Conservation (phyloP, 2,888 invertebrate species). For the Andricus curvator region DNA sequence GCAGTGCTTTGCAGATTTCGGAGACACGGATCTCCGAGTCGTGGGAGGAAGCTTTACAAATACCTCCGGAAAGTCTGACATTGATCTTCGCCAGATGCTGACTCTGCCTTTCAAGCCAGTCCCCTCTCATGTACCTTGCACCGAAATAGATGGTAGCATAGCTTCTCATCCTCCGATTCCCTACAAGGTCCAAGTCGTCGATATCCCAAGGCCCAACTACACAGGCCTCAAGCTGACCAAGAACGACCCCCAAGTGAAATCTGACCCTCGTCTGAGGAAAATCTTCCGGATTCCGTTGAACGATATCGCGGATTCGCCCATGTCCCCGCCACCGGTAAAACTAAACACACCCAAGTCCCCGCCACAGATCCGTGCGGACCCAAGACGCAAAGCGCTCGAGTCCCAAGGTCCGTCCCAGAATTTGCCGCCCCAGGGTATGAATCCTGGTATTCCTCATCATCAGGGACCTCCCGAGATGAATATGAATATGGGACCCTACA, state of each 20-base stretch:
- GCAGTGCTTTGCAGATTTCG: slow-evolving; percentile 79
- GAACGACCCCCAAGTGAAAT: slow-evolving; percentile 84
- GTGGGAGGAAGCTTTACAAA: slow-evolving; percentile 68
- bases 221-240: slow-evolving; percentile 86
- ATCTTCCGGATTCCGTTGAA: slow-evolving; percentile 84
- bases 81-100: slow-evolving; percentile 85
- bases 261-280: slow-evolving; percentile 88
- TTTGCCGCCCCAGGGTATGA: slow-evolving; percentile 52
- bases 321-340: slow-evolving; percentile 80
- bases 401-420: slow-evolving; percentile 60
- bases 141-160: slow-evolving; percentile 91
- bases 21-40: slow-evolving; percentile 84
- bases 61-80: slow-evolving; percentile 80
- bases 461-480: slow-evolving; percentile 59
- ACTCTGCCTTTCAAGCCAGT: slow-evolving; percentile 88
- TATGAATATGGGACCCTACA: slow-evolving; percentile 60
- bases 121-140: slow-evolving; percentile 90
- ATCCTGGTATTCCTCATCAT: slow-evolving; percentile 58
- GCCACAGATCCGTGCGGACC: slow-evolving; percentile 72
- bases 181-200: slow-evolving; percentile 83
- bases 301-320: slow-evolving; percentile 82
- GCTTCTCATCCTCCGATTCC: slow-evolving; percentile 87
- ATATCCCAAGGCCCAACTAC: slow-evolving; percentile 88
- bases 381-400: slow-evolving; percentile 73
- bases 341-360: slow-evolving; percentile 77